A percentile compares a stretch with the other conserved stretches of the same genome.
Conservation (phyloP, 2,888 invertebrate species). For the Deroplatys truncata region DNA sequence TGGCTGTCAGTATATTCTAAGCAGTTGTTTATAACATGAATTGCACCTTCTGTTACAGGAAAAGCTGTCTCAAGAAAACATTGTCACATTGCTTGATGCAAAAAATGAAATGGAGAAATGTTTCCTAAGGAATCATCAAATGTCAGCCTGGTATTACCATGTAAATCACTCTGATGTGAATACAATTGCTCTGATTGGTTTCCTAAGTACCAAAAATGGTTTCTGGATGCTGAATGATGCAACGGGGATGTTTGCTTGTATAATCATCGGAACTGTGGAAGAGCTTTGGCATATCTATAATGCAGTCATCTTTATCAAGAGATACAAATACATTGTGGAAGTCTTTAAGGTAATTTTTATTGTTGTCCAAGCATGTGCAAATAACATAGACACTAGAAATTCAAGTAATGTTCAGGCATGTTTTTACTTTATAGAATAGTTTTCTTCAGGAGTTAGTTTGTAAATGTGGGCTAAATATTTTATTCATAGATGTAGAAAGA, state of each 20-base stretch:
- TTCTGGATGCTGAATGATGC: background rate
- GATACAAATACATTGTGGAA: background rate
- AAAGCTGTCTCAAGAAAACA: background rate
- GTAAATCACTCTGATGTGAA: background rate
- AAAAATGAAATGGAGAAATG: background rate
- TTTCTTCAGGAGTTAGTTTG: too few species aligned
- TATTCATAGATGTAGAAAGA: too few species aligned
- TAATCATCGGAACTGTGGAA: background rate
- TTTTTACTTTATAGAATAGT: too few species aligned
- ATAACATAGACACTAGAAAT: too few species aligned
- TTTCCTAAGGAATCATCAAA: background rate
- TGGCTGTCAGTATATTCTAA: too few species aligned
- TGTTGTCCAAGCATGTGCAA: background rate
- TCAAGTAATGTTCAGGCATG: too few species aligned
- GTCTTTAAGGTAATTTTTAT: background rate
- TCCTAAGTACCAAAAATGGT: background rate
- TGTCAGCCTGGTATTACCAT: background rate
- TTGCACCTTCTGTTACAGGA: background rate
- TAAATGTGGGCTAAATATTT: too few species aligned
- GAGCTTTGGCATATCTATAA: background rate
- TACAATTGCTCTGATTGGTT: background rate
- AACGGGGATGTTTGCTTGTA: background rate
- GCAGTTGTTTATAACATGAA: too few species aligned
- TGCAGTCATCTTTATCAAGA: background rate
- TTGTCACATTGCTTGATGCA: background rate